Percentiles rank a stretch among this genome's conserved stretches.
These are phyloP conservation scores for Harpagoxenus sublaevis DNA, from an alignment of 2,888 invertebrate genomes.

Conservation along the genomic window DNA sequence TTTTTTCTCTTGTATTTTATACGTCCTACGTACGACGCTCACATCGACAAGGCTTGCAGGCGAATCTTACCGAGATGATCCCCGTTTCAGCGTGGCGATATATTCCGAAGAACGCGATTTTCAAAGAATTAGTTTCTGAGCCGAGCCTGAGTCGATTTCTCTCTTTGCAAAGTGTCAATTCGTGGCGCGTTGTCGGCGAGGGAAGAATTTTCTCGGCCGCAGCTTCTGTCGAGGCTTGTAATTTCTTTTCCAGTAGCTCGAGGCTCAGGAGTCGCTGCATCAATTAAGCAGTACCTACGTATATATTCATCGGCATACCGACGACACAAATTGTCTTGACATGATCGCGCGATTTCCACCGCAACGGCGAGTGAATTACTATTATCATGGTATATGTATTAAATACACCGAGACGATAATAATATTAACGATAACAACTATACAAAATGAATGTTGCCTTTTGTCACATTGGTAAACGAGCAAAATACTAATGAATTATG, in stretches of 20 bases:
- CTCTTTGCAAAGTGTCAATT: neutral
- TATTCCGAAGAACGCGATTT: constrained; percentile 6
- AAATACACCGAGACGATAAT: constrained; percentile 75
- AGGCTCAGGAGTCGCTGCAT: constrained; percentile 29
- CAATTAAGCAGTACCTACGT: constrained; percentile 18
- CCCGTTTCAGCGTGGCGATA: constrained; percentile 41
- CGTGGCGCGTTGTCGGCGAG: constrained; percentile 2
- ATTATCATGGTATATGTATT: constrained; percentile 71
- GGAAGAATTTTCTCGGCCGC: constrained; percentile 49
- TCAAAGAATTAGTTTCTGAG: constrained; percentile 9
- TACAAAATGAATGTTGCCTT: constrained; percentile 84
- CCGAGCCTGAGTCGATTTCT: neutral
- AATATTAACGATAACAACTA: constrained; percentile 75
- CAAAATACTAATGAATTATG: constrained; percentile 74
- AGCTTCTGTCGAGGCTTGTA: constrained; percentile 32
- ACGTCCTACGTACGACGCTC: constrained; percentile 59
- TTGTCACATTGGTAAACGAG: constrained; percentile 79
- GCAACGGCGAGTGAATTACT: constrained; percentile 65
- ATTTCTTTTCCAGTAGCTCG: constrained; percentile 41
- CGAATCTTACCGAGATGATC: constrained; percentile 57
- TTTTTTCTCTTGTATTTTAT: constrained; percentile 65
- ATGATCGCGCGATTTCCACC: constrained; percentile 19
- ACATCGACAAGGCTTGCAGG: constrained; percentile 71
- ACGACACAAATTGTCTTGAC: constrained; percentile 55
- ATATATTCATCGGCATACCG: constrained; percentile 30